phyloP scores from a whole-genome alignment of 2,113 vertebrate species.

The Antigone vipio region DNA sequence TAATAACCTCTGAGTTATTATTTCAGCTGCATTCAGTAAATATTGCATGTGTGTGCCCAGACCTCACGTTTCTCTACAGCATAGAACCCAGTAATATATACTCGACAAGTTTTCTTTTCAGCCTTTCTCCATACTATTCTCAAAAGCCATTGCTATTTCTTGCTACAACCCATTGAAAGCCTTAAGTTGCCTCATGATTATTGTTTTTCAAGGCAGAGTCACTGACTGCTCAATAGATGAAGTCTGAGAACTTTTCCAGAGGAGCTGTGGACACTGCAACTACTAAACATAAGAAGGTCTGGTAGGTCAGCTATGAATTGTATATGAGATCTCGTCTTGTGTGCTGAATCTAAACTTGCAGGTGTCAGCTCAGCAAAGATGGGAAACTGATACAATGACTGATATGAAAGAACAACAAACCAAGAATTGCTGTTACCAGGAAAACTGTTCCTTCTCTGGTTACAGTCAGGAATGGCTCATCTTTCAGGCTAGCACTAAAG shows the following conservation, averaged over 20 bases:
- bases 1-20: not conserved
- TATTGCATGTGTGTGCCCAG: not conserved
- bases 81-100: not conserved
- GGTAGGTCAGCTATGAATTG: not conserved
- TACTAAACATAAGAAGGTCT: not conserved
- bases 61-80: not conserved
- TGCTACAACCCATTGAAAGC: not conserved
- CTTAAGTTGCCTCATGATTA: not conserved
- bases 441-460: not conserved
- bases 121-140: not conserved
- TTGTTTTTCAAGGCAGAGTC: not conserved
- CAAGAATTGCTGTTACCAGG: not conserved
- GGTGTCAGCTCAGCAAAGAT: not conserved
- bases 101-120: not conserved
- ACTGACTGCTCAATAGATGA: not conserved
- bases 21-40: not conserved
- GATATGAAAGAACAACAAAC: not conserved
- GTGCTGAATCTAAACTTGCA: not conserved
- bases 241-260: not conserved
- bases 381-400: fast-evolving
- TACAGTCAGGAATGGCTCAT: not conserved
- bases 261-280: not conserved
- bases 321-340: fast-evolving
- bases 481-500: not conserved
- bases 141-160: not conserved